Conservation (phyloP, 2,888 invertebrate genomes). For the Eristalis tenax region DNA sequence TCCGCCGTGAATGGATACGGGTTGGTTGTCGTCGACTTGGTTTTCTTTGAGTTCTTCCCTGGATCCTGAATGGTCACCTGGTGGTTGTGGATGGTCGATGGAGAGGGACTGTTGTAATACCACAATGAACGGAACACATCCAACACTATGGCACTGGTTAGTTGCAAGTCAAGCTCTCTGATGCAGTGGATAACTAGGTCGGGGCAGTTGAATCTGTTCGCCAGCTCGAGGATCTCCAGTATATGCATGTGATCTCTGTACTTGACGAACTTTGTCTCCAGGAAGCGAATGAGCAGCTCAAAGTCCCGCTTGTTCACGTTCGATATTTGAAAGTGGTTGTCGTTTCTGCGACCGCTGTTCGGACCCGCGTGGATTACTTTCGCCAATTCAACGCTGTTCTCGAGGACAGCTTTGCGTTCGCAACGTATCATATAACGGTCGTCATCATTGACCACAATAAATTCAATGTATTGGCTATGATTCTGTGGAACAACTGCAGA, state of each 20-base stretch:
- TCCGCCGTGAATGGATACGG: conserved; percentile 80
- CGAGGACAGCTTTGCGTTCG: conserved; percentile 79
- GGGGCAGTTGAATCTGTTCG: conserved; percentile 81
- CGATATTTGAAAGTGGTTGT: conserved; percentile 80
- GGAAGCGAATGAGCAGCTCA: conserved; percentile 79
- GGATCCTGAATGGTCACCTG: conserved; percentile 60
- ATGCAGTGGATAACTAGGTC: conserved; percentile 81
- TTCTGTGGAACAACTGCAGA: conserved; percentile 77
- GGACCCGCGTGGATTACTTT: conserved; percentile 80
- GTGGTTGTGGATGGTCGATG: conserved; percentile 76
- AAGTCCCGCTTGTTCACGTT: conserved; percentile 80
- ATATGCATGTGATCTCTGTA: conserved; percentile 81
- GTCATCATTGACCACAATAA: conserved; percentile 80
- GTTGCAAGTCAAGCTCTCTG: conserved; percentile 80
- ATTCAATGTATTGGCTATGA: conserved; percentile 80
- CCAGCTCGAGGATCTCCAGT: conserved; percentile 79
- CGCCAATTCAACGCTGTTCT: conserved; percentile 80
- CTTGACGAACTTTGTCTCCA: conserved; percentile 80
- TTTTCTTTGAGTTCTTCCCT: conserved; percentile 65
- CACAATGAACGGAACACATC: conserved; percentile 80
- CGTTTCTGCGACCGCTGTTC: conserved; percentile 80
- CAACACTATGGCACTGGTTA: conserved; percentile 79
- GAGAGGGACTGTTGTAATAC: conserved; percentile 80
- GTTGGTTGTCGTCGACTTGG: conserved; percentile 73
- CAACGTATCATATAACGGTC: conserved; percentile 80